A percentile compares a stretch with the other conserved stretches of the same genome.
phyloP scores from a whole-genome alignment of 2,797 vertebrate genomes.

The Sorex maritimensis region DNA sequence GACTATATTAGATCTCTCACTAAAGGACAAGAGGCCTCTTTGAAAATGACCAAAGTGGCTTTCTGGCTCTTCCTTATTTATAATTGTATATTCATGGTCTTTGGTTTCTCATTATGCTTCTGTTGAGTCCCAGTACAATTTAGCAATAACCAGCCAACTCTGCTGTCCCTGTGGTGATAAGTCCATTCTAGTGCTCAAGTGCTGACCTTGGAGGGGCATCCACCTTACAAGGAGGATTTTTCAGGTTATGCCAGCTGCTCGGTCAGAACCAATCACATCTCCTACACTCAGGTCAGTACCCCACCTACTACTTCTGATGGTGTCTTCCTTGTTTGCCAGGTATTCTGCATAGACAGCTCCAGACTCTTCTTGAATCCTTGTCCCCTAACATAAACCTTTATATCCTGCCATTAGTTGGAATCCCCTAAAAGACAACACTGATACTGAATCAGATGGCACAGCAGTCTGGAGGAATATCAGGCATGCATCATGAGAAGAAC shows the following conservation, averaged over 20 bases:
- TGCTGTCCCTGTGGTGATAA: not conserved
- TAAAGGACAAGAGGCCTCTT: not conserved
- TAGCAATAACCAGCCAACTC: not conserved
- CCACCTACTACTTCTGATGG: not conserved
- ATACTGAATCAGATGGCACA: not conserved
- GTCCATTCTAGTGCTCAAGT: not conserved
- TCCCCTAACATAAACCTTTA: not conserved
- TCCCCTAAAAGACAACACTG: not conserved
- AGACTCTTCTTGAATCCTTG: not conserved
- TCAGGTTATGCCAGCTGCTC: not conserved
- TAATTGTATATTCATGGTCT: not conserved
- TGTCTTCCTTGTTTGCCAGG: not conserved
- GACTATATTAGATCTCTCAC: not conserved
- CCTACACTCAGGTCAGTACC: not conserved
- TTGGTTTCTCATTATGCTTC: not conserved
- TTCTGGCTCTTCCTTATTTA: not conserved
- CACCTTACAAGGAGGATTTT: not conserved
- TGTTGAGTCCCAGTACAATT: not conserved
- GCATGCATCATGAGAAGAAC: not conserved
- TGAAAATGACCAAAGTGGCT: slow-evolving; percentile 16
- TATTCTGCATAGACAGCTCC: not conserved
- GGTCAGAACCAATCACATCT: too few relatives aligned
- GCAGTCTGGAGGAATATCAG: not conserved
- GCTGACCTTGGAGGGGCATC: not conserved
- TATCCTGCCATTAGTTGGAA: not conserved